Percentiles rank a stretch among this genome's conserved stretches.
Evolutionary conservation across 1,140 invertebrate genomes (phyloP).

Genomic region (Lamellibrachia luymesi): DNA sequence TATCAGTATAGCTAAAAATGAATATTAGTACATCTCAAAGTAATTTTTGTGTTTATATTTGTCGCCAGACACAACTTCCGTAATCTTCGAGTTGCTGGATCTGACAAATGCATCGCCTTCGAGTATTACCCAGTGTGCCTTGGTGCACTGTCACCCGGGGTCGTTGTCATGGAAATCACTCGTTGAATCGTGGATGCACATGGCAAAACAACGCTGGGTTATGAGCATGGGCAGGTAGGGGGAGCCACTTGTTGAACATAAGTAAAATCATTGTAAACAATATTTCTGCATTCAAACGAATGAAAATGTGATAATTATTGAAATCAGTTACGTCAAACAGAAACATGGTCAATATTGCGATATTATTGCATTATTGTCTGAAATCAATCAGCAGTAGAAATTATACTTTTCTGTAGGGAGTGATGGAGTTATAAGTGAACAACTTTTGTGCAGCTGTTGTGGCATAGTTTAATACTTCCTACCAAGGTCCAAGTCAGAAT

Average conservation of each 20-base stretch:
- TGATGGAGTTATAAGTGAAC: background rate
- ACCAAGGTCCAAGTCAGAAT: background rate
- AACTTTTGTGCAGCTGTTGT: background rate
- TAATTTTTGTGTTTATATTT: background rate
- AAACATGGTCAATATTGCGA: background rate
- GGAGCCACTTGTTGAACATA: background rate
- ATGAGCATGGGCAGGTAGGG: conserved; percentile 45
- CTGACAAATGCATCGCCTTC: conserved; percentile 46
- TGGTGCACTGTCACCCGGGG: conserved; percentile 42
- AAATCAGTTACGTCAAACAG: background rate
- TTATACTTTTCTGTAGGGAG: background rate
- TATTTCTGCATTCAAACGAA: background rate
- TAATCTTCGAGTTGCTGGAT: conserved; percentile 50
- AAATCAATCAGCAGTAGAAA: too few species aligned
- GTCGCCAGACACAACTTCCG: conserved; percentile 41
- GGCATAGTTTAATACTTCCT: background rate
- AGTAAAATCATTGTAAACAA: background rate
- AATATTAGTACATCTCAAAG: background rate
- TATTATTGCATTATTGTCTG: background rate
- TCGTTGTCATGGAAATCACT: conserved; percentile 45
- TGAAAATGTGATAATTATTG: background rate
- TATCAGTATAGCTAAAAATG: too few species aligned
- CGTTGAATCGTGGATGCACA: conserved; percentile 47
- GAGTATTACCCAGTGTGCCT: conserved; percentile 38
- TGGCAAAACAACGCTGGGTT: conserved; percentile 44